Evolutionary conservation across 1,140 invertebrate genomes (phyloP).

Genomic region (Formica selysi): DNA sequence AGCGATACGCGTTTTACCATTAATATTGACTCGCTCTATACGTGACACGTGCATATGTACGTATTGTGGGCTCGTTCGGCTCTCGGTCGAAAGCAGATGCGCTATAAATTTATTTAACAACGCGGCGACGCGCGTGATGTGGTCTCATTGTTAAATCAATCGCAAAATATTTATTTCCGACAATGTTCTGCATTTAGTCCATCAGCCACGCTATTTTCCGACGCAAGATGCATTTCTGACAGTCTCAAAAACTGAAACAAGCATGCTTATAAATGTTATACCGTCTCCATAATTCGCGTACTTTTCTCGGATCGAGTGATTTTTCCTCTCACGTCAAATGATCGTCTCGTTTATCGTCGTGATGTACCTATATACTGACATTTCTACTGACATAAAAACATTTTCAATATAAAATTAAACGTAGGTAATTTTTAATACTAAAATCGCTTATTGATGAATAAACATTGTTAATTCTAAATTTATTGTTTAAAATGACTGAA

Average conservation of each 20-base stretch:
- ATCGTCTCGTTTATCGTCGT: background rate
- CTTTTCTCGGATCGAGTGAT: background rate
- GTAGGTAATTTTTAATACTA: background rate
- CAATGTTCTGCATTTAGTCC: slow-evolving; percentile 6
- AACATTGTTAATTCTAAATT: background rate
- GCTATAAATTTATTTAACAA: slow-evolving; percentile 40
- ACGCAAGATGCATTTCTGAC: background rate
- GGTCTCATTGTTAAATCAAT: slow-evolving; percentile 30
- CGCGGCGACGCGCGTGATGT: background rate
- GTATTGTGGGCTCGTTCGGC: background rate
- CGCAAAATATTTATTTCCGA: slow-evolving; percentile 37
- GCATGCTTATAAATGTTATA: slow-evolving; percentile 5
- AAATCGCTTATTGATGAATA: background rate
- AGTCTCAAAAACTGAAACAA: slow-evolving; percentile 33
- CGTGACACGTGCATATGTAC: background rate
- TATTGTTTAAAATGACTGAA: background rate
- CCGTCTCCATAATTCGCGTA: slow-evolving; percentile 24
- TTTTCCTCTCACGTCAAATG: background rate
- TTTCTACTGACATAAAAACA: background rate
- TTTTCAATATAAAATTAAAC: background rate
- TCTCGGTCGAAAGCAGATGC: slow-evolving; percentile 25
- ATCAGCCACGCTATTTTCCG: background rate
- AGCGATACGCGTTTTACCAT: slow-evolving; percentile 10
- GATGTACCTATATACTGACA: background rate
- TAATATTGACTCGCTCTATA: slow-evolving; percentile 27